Evolutionary conservation across 1,140 invertebrate species (phyloP).

Genomic region (Bombus cullumanus): DNA sequence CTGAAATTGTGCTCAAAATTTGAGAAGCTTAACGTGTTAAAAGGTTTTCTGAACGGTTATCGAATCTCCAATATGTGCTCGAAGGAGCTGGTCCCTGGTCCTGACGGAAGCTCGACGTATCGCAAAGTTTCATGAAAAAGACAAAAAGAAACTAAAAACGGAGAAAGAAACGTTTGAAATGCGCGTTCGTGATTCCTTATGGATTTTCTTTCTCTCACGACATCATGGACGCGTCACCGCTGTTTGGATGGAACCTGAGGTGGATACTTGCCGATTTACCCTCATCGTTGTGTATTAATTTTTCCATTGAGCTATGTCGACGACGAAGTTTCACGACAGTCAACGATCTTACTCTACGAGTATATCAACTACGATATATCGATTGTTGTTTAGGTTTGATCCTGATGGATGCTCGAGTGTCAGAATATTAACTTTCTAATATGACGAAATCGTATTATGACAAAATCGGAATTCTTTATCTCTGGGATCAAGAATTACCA

Average conservation of each 20-base stretch:
- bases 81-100: not conserved
- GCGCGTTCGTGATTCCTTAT: not conserved
- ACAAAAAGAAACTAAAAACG: not conserved
- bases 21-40: not conserved
- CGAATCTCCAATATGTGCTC: not conserved
- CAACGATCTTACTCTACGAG: not conserved
- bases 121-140: not conserved
- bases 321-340: not conserved
- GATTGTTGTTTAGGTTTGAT: not conserved
- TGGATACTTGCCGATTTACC: conserved; percentile 2
- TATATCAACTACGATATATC: not conserved
- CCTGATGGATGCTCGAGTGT: not conserved
- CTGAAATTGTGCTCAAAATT: not conserved
- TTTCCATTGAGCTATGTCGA: not conserved
- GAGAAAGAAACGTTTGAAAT: not conserved
- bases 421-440: not conserved
- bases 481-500: not conserved
- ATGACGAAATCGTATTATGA: not conserved
- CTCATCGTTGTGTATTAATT: not conserved
- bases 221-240: conserved; percentile 12
- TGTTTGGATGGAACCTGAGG: conserved; percentile 24
- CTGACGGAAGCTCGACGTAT: not conserved
- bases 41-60: not conserved
- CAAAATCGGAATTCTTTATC: not conserved
- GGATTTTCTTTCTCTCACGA: not conserved